A percentile compares a stretch with the other conserved stretches of the same genome.
These are phyloP conservation scores for Zele albiditarsus DNA, from an alignment of 2,888 invertebrate species.

Conservation along the genomic window DNA sequence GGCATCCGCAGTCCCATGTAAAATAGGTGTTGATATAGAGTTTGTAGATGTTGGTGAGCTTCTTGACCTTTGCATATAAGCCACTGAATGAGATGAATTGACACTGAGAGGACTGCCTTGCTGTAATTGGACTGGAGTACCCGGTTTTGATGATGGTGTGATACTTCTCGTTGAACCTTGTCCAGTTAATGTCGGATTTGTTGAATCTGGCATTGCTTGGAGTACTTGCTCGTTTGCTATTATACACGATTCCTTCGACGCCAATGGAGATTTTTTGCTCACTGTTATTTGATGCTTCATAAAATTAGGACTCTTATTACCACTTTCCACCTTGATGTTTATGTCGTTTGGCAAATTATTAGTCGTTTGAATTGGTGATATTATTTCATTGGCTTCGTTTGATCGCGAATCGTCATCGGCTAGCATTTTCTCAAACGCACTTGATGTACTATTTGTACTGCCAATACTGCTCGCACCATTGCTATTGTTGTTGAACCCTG, in stretches of 20 bases:
- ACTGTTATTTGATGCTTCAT: slow-evolving; percentile 69
- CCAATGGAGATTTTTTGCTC: slow-evolving; percentile 76
- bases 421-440: slow-evolving; percentile 82
- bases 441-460: slow-evolving; percentile 76
- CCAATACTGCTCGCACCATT: slow-evolving; percentile 85
- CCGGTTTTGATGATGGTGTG: slow-evolving; percentile 79
- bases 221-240: slow-evolving; percentile 70
- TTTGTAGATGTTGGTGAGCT: slow-evolving; percentile 82
- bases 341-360: slow-evolving; percentile 72
- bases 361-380: slow-evolving; percentile 75
- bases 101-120: slow-evolving; percentile 77
- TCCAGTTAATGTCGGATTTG: slow-evolving; percentile 69
- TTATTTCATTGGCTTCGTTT: slow-evolving; percentile 78
- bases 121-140: slow-evolving; percentile 78
- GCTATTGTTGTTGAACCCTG: slow-evolving; percentile 81
- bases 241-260: slow-evolving; percentile 66
- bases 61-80: slow-evolving; percentile 78
- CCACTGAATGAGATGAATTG: slow-evolving; percentile 64
- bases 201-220: slow-evolving; percentile 74
- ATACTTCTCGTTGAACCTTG: slow-evolving; percentile 77
- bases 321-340: slow-evolving; percentile 72
- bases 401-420: slow-evolving; percentile 85
- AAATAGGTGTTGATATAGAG: slow-evolving; percentile 75
- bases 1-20: slow-evolving; percentile 74
- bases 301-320: slow-evolving; percentile 71